Conservation (phyloP, 92 coral and sea anemone species). For the Phenganax subtilis region DNA sequence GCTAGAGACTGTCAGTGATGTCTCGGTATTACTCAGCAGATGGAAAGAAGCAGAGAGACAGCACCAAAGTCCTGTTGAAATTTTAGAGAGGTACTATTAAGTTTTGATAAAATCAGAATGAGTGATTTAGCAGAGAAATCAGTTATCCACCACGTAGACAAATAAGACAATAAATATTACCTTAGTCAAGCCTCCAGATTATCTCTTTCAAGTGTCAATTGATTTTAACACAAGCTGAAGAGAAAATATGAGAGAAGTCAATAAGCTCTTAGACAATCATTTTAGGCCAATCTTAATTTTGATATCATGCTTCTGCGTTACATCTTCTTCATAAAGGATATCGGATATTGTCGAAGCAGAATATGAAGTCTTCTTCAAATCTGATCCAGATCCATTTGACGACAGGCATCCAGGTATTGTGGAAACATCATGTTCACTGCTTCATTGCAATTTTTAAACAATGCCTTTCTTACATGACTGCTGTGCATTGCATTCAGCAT, state of each 20-base stretch:
- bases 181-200: too few relatives aligned
- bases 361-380: constrained; percentile 78
- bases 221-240: too few relatives aligned
- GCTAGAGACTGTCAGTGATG: constrained; percentile 63
- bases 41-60: constrained; percentile 86
- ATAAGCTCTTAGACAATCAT: too few relatives aligned
- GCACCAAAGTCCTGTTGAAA: constrained; percentile 57
- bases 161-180: too few relatives aligned
- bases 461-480: too few relatives aligned
- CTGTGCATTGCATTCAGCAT: too few relatives aligned
- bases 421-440: too few relatives aligned
- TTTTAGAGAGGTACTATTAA: constrained; percentile 65
- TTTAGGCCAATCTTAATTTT: background rate
- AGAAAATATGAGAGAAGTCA: too few relatives aligned
- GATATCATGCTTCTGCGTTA: background rate
- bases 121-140: too few relatives aligned
- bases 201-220: too few relatives aligned
- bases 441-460: too few relatives aligned
- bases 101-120: background rate
- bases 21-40: constrained; percentile 61
- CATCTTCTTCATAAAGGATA: constrained; percentile 52
- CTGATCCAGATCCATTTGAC: constrained; percentile 97
- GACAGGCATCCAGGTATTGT: constrained; percentile 92
- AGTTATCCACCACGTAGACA: too few relatives aligned
- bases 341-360: constrained; percentile 86